Evolutionary conservation across 2,888 invertebrate genomes (phyloP).

Genomic region (Alentia gelatinosa): DNA sequence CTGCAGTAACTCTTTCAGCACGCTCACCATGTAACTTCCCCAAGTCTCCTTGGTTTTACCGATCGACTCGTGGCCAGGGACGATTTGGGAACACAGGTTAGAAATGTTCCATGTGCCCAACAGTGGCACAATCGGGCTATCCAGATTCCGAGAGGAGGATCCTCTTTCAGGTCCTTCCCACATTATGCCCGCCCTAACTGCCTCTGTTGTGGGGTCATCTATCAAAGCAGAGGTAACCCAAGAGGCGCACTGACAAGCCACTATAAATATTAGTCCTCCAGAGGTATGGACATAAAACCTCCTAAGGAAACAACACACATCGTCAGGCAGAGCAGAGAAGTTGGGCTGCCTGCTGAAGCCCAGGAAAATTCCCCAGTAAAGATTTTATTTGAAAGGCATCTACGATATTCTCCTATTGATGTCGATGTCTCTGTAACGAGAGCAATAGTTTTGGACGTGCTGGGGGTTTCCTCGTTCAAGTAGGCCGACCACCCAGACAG

Average conservation of each 20-base stretch:
- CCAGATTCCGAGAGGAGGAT: neutral
- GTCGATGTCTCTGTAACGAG: too few species aligned
- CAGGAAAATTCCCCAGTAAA: too few species aligned
- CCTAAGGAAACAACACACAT: neutral
- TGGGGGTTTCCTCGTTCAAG: too few species aligned
- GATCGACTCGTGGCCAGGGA: neutral
- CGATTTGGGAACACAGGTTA: neutral
- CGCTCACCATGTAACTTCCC: too few species aligned
- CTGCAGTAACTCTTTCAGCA: too few species aligned
- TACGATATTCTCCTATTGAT: too few species aligned
- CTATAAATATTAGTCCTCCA: conserved; percentile 39
- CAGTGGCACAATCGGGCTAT: conserved; percentile 17
- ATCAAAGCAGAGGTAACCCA: conserved; percentile 21
- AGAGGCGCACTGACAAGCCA: conserved; percentile 12
- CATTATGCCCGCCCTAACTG: neutral
- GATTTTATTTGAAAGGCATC: too few species aligned
- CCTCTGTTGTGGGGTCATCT: conserved; percentile 21
- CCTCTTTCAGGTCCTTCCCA: neutral
- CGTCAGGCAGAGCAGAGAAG: too few species aligned
- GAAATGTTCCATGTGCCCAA: neutral
- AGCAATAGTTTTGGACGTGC: too few species aligned
- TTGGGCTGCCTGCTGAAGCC: too few species aligned
- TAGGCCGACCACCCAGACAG: too few species aligned
- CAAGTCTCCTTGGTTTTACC: neutral
- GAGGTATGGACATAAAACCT: neutral